Percentiles rank a stretch among this genome's conserved stretches.
These are phyloP conservation scores for Gambelia wislizenii DNA, from an alignment of 2,797 vertebrate species.

Conservation along the genomic window DNA sequence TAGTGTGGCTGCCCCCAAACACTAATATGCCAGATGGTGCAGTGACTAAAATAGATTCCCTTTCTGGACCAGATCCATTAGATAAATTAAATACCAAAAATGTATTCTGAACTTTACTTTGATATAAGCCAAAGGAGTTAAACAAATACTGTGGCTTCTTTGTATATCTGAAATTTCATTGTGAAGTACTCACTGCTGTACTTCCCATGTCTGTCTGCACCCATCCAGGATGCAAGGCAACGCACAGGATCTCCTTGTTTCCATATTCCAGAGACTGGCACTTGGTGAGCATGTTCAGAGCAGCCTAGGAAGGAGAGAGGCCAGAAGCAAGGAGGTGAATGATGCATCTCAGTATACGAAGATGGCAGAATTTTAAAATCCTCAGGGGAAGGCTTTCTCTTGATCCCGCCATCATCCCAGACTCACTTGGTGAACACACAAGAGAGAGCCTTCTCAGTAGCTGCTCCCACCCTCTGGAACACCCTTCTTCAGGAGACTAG, in stretches of 20 bases:
- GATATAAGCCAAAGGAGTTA: not conserved
- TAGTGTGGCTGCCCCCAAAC: too few relatives aligned
- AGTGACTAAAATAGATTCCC: too few relatives aligned
- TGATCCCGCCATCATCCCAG: too few relatives aligned
- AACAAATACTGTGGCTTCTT: not conserved
- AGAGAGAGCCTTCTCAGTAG: too few relatives aligned
- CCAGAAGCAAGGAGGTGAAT: not conserved
- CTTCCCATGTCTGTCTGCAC: slow-evolving; percentile 70
- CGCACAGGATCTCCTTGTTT: slow-evolving; percentile 62
- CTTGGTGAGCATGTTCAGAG: not conserved
- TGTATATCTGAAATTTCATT: not conserved
- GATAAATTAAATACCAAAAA: too few relatives aligned
- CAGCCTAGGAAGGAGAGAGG: slow-evolving; percentile 52
- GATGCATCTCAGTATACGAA: not conserved
- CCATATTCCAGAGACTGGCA: slow-evolving; percentile 63
- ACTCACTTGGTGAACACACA: too few relatives aligned
- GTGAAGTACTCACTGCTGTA: not conserved
- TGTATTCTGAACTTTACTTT: not conserved
- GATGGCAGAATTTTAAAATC: not conserved
- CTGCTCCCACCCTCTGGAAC: too few relatives aligned
- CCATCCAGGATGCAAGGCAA: slow-evolving; percentile 70
- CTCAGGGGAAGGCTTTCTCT: not conserved
- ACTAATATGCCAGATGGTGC: too few relatives aligned
- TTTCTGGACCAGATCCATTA: too few relatives aligned
- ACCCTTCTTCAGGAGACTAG: too few relatives aligned